Evolutionary conservation across 2,113 vertebrate genomes (phyloP), one percentile per base, ranked within the genome.

Genomic region (Nibea albiflora): DNA sequence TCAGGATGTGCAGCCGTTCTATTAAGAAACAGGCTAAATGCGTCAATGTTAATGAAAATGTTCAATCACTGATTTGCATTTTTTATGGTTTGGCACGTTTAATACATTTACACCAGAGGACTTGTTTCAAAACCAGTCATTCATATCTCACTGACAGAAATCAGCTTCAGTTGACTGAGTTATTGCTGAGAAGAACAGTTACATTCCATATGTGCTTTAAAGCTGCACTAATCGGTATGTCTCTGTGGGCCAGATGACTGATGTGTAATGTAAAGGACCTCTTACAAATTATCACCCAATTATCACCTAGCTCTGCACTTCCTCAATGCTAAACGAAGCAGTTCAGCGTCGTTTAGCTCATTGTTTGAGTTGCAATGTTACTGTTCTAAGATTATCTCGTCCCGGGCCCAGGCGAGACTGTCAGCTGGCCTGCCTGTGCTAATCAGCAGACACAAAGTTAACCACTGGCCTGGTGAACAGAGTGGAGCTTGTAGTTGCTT

Each of bases 51-150:
- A 31, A 22, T 62, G 2, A 4, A 14, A 56, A 9, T 17, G 7
- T 56, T 39, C 10, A 53, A 6, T 75, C 9, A 53, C 46, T 68
- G 70, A 75, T 78, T 84, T 73, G 11, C 44, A 31, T 26, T 61
- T 19, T 22, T 11, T 17, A 56, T 57, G 46, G 68, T 35, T 62
- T 12, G 31, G 2, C 15, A 35, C 19, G 16, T 47, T 58, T 24
- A 26, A 5, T 57, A 71, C 24, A 49, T 5, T 28, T 20, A 28
- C 3, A 73, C 62, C 9, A 17, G 60, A 3, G 9, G 3, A 24
- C 14, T 26, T 20, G 16, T 28, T 56, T 9, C 14, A 47, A 54
- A 54, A 35, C 2, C n/a, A n/a, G 20, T 42, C 2, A 53, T 28
- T 52, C 3, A 50, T 31, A 28, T 46, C 22, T 47, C 22, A 15